These are phyloP conservation scores for Drosophila miranda DNA, from an alignment of 1,140 invertebrate genomes.

Conservation along the genomic window DNA sequence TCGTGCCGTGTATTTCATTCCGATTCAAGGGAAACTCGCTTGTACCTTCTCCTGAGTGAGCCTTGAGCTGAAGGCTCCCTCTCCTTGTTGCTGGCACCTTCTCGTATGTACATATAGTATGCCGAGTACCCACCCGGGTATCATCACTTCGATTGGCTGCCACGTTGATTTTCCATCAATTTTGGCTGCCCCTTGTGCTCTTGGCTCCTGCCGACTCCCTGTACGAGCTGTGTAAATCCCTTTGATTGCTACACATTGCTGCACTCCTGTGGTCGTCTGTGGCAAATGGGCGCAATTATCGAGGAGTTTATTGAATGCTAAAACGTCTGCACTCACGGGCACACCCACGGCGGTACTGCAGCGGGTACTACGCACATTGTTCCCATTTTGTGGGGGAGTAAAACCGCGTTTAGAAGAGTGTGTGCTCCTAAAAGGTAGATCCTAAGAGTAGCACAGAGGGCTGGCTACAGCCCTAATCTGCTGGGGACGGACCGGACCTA, in stretches of 20 bases:
- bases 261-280: slow-evolving; percentile 9
- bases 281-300: slow-evolving; percentile 32
- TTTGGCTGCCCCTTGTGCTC: slow-evolving; percentile 24
- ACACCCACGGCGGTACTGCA: too few relatives aligned
- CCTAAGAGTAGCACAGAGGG: slow-evolving; percentile 11
- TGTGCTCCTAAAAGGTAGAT: too few relatives aligned
- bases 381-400: too few relatives aligned
- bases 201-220: too few relatives aligned
- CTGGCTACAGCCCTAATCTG: slow-evolving; percentile 13
- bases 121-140: slow-evolving; percentile 4
- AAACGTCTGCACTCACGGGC: too few relatives aligned
- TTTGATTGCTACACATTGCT: slow-evolving; percentile 4
- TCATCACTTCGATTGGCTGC: slow-evolving; percentile 58
- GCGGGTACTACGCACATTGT: too few relatives aligned
- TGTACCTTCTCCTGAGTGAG: too few relatives aligned
- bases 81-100: slow-evolving; percentile 14
- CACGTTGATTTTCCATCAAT: slow-evolving; percentile 55
- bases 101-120: background rate
- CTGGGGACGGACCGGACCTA: slow-evolving; percentile 21
- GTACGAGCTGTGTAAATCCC: slow-evolving; percentile 18
- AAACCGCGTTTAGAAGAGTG: too few relatives aligned
- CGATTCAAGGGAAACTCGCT: too few relatives aligned
- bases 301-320: background rate
- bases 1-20: too few relatives aligned
- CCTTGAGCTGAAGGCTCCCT: background rate